phyloP scores from a whole-genome alignment of 2,888 invertebrate genomes.

The Acheta domesticus region DNA sequence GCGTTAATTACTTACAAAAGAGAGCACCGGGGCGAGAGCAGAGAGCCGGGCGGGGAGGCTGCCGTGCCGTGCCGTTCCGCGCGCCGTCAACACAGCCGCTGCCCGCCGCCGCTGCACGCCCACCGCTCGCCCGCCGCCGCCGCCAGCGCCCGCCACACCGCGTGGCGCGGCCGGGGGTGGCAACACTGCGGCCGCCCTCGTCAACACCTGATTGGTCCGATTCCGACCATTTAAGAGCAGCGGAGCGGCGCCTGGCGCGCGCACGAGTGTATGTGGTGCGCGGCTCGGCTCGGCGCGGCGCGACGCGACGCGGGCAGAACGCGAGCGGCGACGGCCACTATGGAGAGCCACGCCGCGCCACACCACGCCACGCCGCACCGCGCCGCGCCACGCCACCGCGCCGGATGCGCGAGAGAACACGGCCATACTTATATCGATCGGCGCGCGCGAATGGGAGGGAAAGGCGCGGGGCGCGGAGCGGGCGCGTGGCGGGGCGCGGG shows the following conservation, averaged over 20 bases:
- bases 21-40: no score
- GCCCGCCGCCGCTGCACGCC: no score
- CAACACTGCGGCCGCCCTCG: neutral
- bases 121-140: no score
- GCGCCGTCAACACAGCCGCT: no score
- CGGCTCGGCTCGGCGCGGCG: neutral
- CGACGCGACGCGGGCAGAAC: neutral
- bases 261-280: neutral
- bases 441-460: neutral
- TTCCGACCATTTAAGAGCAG: neutral
- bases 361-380: neutral
- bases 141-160: no score
- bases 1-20: no score
- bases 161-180: neutral
- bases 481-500: neutral
- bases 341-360: neutral
- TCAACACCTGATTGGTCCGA: neutral
- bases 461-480: neutral
- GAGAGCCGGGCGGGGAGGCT: no score
- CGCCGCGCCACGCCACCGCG: neutral
- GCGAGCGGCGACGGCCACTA: neutral
- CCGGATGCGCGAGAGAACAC: slow-evolving; percentile 9
- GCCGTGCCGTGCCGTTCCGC: no score
- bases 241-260: neutral
- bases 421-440: slow-evolving; percentile 9